A percentile compares a stretch with the other conserved stretches of the same genome.
Conservation (phyloP, 2,113 vertebrate genomes). For the Oryzias curvinotus region DNA sequence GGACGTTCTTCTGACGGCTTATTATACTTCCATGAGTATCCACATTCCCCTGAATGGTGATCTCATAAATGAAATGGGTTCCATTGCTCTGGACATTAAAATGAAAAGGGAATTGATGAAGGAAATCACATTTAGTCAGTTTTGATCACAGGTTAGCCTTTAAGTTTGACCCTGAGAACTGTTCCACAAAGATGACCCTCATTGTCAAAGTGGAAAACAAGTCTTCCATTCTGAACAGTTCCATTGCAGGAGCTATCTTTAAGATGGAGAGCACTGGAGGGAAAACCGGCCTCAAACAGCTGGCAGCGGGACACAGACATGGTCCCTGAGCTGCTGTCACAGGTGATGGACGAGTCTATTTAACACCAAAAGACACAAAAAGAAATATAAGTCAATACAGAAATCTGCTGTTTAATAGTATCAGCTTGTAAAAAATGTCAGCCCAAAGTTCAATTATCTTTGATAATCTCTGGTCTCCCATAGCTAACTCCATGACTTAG, state of each 20-base stretch:
- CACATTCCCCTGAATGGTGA: not conserved
- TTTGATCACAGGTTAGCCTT: not conserved
- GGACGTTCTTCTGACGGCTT: conserved; percentile 38
- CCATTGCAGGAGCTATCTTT: conserved; percentile 58
- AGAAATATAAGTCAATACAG: too few relatives aligned
- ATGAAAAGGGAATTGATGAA: conserved; percentile 2
- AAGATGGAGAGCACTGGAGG: conserved; percentile 54
- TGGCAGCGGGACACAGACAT: conserved; percentile 73
- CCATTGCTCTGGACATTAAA: not conserved
- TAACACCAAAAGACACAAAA: not conserved
- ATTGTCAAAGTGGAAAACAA: conserved; percentile 45
- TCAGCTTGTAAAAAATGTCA: too few relatives aligned
- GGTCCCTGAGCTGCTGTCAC: conserved; percentile 47
- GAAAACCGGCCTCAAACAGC: conserved; percentile 69
- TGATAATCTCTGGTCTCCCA: too few relatives aligned
- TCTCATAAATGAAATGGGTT: not conserved
- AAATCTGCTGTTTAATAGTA: too few relatives aligned
- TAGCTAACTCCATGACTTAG: too few relatives aligned
- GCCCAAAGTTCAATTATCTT: too few relatives aligned
- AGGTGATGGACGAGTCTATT: conserved; percentile 57
- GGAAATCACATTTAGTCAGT: not conserved
- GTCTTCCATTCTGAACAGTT: conserved; percentile 47
- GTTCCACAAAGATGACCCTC: not conserved
- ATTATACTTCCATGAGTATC: conserved; percentile 30
- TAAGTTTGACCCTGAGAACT: not conserved